Percentiles rank a stretch among this genome's conserved stretches.
These are phyloP conservation scores for Nemopilema nomurai DNA, from an alignment of 30 jellyfish, hydroid and myxozoan genomes.

Conservation along the genomic window DNA sequence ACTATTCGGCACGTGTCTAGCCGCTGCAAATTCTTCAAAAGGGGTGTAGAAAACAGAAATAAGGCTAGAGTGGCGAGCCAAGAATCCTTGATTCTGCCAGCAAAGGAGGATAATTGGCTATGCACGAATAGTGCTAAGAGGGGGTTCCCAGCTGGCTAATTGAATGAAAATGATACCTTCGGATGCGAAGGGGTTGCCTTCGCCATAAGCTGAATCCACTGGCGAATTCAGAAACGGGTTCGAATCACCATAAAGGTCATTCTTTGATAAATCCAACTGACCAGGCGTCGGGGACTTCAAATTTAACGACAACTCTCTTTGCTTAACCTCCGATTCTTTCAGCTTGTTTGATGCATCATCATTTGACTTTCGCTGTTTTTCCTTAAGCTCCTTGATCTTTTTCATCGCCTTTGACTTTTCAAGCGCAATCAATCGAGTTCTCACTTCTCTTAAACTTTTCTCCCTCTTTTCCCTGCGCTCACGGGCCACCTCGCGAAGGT, in stretches of 20 bases:
- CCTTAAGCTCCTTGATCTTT: constrained; percentile 70
- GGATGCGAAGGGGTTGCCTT: constrained; percentile 60
- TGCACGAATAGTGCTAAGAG: too few species aligned
- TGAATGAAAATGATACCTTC: constrained; percentile 50
- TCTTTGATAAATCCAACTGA: constrained; percentile 46
- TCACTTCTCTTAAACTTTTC: constrained; percentile 55
- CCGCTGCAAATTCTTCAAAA: too few species aligned
- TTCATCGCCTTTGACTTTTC: constrained; percentile 95
- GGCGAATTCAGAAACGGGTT: constrained; percentile 80
- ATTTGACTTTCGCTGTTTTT: constrained; percentile 37
- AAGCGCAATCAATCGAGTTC: constrained; percentile 70
- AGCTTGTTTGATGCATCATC: constrained; percentile 3
- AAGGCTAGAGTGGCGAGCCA: too few species aligned
- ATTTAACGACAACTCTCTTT: constrained; percentile 11
- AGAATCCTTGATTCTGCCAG: too few species aligned
- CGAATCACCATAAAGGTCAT: constrained; percentile 41
- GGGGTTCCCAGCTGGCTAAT: too few species aligned
- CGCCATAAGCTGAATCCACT: constrained; percentile 46
- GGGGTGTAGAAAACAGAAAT: too few species aligned
- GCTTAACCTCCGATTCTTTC: constrained; percentile 4
- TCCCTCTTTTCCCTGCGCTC: constrained; percentile 55
- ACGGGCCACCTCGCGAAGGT: constrained; percentile 53
- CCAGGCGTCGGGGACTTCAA: constrained; percentile 11
- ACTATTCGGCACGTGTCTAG: too few species aligned
- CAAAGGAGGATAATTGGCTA: too few species aligned